Percentiles rank a stretch among this genome's conserved stretches.
Conservation (phyloP, 2,797 vertebrate species). For the Salarias fasciatus region DNA sequence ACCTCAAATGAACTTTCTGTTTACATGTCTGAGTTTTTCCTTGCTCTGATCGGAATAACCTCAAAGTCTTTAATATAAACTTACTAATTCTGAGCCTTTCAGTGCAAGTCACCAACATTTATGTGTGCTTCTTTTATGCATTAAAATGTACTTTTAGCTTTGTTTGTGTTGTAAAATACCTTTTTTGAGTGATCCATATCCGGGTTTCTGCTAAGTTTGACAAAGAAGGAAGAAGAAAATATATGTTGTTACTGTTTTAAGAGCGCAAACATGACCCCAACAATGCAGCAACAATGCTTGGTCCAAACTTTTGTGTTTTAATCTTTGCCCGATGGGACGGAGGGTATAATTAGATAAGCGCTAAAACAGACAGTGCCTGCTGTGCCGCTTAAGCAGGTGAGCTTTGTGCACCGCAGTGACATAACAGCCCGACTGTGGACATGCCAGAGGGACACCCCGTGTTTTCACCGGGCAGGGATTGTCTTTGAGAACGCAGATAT, state of each 20-base stretch:
- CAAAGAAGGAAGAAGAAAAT: background rate
- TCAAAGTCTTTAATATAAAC: too few species aligned
- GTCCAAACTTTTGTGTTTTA: slow-evolving; percentile 19
- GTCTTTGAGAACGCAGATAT: background rate
- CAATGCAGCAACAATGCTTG: background rate
- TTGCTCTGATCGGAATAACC: too few species aligned
- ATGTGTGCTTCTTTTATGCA: background rate
- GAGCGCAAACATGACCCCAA: background rate
- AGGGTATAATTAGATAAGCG: slow-evolving; percentile 51
- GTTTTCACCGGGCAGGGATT: slow-evolving; percentile 1
- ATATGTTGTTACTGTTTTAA: slow-evolving; percentile 17
- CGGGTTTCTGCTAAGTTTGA: slow-evolving; percentile 63
- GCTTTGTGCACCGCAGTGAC: slow-evolving; percentile 52
- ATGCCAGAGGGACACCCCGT: background rate
- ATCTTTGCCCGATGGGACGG: slow-evolving; percentile 23
- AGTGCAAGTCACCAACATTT: background rate
- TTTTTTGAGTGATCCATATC: slow-evolving; percentile 78
- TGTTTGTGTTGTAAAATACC: slow-evolving; percentile 53
- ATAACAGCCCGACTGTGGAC: slow-evolving; percentile 26
- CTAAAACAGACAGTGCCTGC: slow-evolving; percentile 41
- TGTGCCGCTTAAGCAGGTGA: slow-evolving; percentile 53
- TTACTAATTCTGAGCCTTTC: too few species aligned
- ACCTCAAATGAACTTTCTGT: too few species aligned
- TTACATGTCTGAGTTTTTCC: too few species aligned
- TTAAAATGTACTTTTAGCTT: background rate